Conservation (phyloP, 2,797 vertebrate genomes). For the Melanotaenia parkinsoni region DNA sequence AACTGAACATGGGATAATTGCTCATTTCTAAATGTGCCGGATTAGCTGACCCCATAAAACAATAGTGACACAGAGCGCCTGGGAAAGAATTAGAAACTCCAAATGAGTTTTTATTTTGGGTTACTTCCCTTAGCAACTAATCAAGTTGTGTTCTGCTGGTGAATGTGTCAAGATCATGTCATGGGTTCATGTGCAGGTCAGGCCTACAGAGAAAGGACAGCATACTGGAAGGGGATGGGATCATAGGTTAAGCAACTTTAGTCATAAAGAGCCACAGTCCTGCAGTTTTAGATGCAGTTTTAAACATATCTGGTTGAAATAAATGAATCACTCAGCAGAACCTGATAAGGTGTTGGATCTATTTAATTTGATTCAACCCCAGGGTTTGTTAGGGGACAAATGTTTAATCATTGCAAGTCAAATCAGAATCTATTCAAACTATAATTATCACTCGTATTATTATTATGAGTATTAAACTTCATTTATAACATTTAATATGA, state of each 20-base stretch:
- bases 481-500: neutral
- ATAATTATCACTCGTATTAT: too few relatives aligned
- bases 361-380: too few relatives aligned
- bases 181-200: conserved; percentile 51
- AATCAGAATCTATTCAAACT: neutral
- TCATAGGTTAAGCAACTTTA: neutral
- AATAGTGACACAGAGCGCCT: conserved; percentile 56
- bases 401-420: conserved; percentile 18
- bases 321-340: too few relatives aligned
- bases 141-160: conserved; percentile 28
- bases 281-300: too few relatives aligned
- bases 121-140: conserved; percentile 61
- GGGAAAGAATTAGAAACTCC: conserved; percentile 56
- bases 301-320: too few relatives aligned
- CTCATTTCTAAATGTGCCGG: conserved; percentile 69
- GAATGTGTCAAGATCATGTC: conserved; percentile 29
- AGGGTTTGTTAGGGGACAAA: conserved; percentile 5
- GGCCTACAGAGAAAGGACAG: conserved; percentile 28
- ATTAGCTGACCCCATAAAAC: conserved; percentile 78
- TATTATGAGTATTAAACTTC: neutral
- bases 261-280: too few relatives aligned
- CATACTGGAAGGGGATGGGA: conserved; percentile 2
- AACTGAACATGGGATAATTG: conserved; percentile 64
- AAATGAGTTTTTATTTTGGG: conserved; percentile 76
- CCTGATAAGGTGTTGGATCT: too few relatives aligned